Base-by-base conservation (phyloP, 2,888 invertebrate species). In the Harpalus rubripes region DNA sequence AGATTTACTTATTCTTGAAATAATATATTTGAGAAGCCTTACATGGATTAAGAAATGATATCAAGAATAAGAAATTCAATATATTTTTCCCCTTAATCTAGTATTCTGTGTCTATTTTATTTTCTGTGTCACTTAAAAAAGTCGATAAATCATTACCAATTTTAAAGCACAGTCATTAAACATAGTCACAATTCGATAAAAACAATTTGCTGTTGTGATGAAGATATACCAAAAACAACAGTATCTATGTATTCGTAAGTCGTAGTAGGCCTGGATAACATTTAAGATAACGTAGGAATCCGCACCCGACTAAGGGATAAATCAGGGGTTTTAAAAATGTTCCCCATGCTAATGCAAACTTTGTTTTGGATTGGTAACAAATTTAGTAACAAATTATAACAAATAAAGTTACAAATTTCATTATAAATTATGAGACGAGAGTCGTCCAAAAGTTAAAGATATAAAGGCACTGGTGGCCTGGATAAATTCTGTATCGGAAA, bases 1-100 rank as follows among this genome's bases (percentile, higher is more conserved):
- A 6, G 56, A 78, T 78, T 78, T 78, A 16, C 78, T 78, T 56
- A 18, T 16, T 78, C 32, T 26, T 59, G 32, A 22, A 78, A 32
- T 32, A 4, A 32, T 32, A 32, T 32, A 32, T 32, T 5, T 5
- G 5, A 6, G 32, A 32, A 32, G 5, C 32, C 32, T 32, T 32
- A 32, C 5, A 32, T 1, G 32, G 32, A 32, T 32, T 32, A 32
- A 32, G 5, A 5, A 32, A 32, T 68, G 68, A 68, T 68, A 68
- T 68, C 41, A 63, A 68, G 68, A 68, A 8, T n/a, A 15, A 26
- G 32, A 32, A 32, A 32, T 5, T 32, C 5, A 32, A 32, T 32
- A 32, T n/a, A n/a, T n/a, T n/a, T n/a, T n/a, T n/a, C n/a, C n/a
- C n/a, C n/a, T n/a, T n/a, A n/a, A n/a, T n/a, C n/a, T n/a, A n/a